Conservation (phyloP, 2,888 invertebrate species). For the Microplitis manilae region DNA sequence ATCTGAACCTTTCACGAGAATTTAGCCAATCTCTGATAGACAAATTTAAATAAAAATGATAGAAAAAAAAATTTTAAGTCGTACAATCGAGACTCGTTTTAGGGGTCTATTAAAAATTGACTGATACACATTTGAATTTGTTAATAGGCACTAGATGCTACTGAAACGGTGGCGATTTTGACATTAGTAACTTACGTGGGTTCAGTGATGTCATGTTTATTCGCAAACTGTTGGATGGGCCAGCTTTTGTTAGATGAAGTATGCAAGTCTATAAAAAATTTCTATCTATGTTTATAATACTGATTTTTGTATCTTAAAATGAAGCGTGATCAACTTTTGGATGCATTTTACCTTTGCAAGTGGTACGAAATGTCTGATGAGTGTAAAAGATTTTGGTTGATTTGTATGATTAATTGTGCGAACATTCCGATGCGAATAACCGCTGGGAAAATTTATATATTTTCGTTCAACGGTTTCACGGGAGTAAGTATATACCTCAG, state of each 20-base stretch:
- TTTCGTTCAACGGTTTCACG: constrained; percentile 73
- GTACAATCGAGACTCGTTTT: too few relatives aligned
- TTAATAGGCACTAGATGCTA: not conserved
- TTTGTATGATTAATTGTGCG: constrained; percentile 73
- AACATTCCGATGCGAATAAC: constrained; percentile 73
- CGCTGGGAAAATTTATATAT: constrained; percentile 74
- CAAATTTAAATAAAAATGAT: too few relatives aligned
- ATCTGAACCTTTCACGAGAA: too few relatives aligned
- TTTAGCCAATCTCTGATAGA: too few relatives aligned
- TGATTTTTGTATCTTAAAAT: constrained; percentile 11
- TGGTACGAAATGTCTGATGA: constrained; percentile 74
- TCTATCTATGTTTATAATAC: not conserved
- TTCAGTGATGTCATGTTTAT: constrained; percentile 46
- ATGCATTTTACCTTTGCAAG: constrained; percentile 73
- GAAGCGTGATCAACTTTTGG: constrained; percentile 71
- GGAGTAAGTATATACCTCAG: constrained; percentile 65
- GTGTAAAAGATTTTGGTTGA: constrained; percentile 71
- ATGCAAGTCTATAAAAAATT: not conserved
- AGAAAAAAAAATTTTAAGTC: too few relatives aligned
- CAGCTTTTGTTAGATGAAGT: constrained; percentile 45
- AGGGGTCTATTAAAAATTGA: too few relatives aligned
- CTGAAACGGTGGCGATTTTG: not conserved
- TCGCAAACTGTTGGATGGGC: constrained; percentile 53
- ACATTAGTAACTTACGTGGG: constrained; percentile 8
- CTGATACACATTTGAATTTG: too few relatives aligned